phyloP scores from a whole-genome alignment of 2,797 vertebrate genomes.

The Coregonus ussuriensis region DNA sequence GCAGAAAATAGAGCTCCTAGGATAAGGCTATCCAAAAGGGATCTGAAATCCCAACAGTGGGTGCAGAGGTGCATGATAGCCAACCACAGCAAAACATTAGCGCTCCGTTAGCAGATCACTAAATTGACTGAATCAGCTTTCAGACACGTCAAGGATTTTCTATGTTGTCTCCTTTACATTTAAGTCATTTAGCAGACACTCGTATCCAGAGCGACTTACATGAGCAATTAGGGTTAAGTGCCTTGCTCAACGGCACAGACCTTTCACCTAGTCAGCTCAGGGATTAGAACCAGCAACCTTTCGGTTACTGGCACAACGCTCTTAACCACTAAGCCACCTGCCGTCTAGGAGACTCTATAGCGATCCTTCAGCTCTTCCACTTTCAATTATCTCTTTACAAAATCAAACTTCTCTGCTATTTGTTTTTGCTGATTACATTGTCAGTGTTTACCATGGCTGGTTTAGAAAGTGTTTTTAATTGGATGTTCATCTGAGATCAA shows the following conservation, averaged over 20 bases:
- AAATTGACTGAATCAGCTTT: not conserved
- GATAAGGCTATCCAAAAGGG: not conserved
- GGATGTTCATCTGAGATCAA: constrained; percentile 34
- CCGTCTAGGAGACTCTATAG: not conserved
- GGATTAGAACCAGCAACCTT: too few relatives aligned
- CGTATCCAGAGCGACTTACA: too few relatives aligned
- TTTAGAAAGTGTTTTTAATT: constrained; percentile 6
- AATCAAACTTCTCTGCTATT: constrained; percentile 6
- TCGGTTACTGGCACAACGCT: too few relatives aligned
- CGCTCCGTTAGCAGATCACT: too few relatives aligned
- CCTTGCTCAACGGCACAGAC: too few relatives aligned
- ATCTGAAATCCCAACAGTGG: not conserved
- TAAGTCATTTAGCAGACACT: too few relatives aligned
- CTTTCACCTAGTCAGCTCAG: too few relatives aligned
- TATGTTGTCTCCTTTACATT: not conserved
- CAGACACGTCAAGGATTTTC: not conserved
- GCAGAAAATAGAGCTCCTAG: too few relatives aligned
- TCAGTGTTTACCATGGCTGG: constrained; percentile 7
- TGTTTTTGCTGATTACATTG: constrained; percentile 7
- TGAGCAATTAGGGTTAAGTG: too few relatives aligned
- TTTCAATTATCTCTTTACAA: not conserved
- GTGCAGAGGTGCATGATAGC: not conserved
- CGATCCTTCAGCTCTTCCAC: not conserved
- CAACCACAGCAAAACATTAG: not conserved
- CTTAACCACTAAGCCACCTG: too few relatives aligned